phyloP scores from a whole-genome alignment of 2,888 invertebrate species.

The Trichopoda pennipes region DNA sequence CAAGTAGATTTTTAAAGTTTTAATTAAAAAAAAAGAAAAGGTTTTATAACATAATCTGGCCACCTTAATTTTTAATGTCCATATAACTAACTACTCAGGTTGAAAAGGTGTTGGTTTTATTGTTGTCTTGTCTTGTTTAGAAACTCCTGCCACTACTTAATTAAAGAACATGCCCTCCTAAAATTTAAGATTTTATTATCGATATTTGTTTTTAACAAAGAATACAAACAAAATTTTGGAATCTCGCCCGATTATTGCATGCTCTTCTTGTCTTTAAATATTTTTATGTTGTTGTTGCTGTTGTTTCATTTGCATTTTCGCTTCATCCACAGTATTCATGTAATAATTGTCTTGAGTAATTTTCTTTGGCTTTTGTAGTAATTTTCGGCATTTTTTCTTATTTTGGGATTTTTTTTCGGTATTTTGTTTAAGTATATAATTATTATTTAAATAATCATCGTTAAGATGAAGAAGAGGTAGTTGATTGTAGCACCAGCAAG shows the following conservation, averaged over 20 bases:
- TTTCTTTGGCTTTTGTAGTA: slow-evolving; percentile 40
- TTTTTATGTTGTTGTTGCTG: too few relatives aligned
- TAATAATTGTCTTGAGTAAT: slow-evolving; percentile 60
- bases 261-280: slow-evolving; percentile 22
- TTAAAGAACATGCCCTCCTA: slow-evolving; percentile 20
- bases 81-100: neutral
- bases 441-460: slow-evolving; percentile 65
- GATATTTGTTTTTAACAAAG: slow-evolving; percentile 7
- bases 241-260: slow-evolving; percentile 37
- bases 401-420: slow-evolving; percentile 24
- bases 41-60: neutral
- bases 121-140: slow-evolving; percentile 3
- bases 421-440: slow-evolving; percentile 60
- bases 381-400: slow-evolving; percentile 31
- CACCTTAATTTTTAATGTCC: slow-evolving; percentile 10
- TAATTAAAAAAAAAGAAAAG: too few relatives aligned
- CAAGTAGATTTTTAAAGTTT: neutral
- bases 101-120: slow-evolving; percentile 52
- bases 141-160: slow-evolving; percentile 33
- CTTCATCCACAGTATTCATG: slow-evolving; percentile 34
- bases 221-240: slow-evolving; percentile 13
- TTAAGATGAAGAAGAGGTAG: slow-evolving; percentile 37
- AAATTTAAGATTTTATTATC: slow-evolving; percentile 35
- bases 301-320: slow-evolving; percentile 1
- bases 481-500: slow-evolving; percentile 3